phyloP scores from a whole-genome alignment of 2,113 vertebrate species.

The Hippocampus guttulatus region DNA sequence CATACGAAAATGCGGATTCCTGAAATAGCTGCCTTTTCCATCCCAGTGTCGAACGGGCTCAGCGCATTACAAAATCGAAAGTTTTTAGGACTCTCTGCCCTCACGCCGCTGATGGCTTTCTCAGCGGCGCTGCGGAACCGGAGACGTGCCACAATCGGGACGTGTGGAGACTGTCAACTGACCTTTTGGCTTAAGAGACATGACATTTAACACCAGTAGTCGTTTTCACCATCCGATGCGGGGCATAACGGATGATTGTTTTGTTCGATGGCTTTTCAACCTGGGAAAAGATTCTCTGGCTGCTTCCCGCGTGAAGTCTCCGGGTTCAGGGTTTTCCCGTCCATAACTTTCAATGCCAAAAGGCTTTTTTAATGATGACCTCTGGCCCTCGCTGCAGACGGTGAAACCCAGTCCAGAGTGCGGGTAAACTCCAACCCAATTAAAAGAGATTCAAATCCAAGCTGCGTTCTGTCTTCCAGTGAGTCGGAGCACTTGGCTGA shows the following conservation, averaged over 20 bases:
- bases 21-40: conserved; percentile 69
- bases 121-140: conserved; percentile 36
- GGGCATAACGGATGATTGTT: conserved; percentile 43
- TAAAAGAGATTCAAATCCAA: conserved; percentile 61
- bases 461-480: conserved; percentile 51
- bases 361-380: conserved; percentile 53
- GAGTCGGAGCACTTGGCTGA: conserved; percentile 50
- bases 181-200: conserved; percentile 24
- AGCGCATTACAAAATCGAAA: conserved; percentile 52
- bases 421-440: conserved; percentile 45
- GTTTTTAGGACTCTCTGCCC: conserved; percentile 54
- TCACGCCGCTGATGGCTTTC: conserved; percentile 50
- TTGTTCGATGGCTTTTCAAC: conserved; percentile 31
- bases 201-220: conserved; percentile 27
- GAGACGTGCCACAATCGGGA: conserved; percentile 39
- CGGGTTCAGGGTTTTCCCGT: conserved; percentile 36
- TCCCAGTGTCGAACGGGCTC: conserved; percentile 56
- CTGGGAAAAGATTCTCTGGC: conserved; percentile 36
- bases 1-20: conserved; percentile 60
- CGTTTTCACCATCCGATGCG: conserved; percentile 20
- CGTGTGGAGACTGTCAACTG: conserved; percentile 15
- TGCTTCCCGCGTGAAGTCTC: conserved; percentile 47
- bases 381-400: conserved; percentile 45
- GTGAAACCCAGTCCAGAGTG: conserved; percentile 49
- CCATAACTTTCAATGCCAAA: conserved; percentile 32